A percentile compares a stretch with the other conserved stretches of the same genome.
phyloP scores from a whole-genome alignment of 2,113 vertebrate genomes.

The Sylvietta virens region DNA sequence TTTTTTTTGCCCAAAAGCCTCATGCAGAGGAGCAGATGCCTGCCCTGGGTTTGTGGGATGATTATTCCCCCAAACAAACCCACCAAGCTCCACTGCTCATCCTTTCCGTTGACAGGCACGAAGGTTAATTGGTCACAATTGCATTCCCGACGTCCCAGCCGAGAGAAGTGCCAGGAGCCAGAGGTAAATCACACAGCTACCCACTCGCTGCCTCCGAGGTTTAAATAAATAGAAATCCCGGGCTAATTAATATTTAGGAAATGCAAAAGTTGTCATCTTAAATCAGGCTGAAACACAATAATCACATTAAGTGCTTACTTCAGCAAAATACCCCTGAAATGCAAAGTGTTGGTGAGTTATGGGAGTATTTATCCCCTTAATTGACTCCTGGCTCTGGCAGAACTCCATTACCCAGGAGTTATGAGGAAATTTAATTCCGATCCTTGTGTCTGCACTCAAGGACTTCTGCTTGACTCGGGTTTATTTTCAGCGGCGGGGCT shows the following conservation, averaged over 20 bases:
- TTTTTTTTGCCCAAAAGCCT: background rate
- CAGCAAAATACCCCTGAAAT: conserved; percentile 52
- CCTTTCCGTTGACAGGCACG: conserved; percentile 39
- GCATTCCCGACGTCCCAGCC: conserved; percentile 11
- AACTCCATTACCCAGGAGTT: conserved; percentile 59
- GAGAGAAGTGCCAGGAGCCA: conserved; percentile 61
- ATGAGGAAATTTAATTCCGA: conserved; percentile 60
- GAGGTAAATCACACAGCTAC: conserved; percentile 63
- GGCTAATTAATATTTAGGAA: conserved; percentile 72
- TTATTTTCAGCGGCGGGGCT: background rate
- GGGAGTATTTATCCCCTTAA: conserved; percentile 58
- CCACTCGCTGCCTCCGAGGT: conserved; percentile 42
- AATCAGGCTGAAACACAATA: conserved; percentile 71
- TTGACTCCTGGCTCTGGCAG: conserved; percentile 59
- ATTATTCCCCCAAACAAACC: conserved; percentile 17
- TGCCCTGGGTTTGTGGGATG: background rate
- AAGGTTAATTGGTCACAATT: conserved; percentile 66
- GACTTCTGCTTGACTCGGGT: conserved; percentile 34
- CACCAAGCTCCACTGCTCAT: background rate
- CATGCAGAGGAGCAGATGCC: background rate
- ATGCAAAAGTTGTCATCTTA: conserved; percentile 68
- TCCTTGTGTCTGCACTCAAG: conserved; percentile 55
- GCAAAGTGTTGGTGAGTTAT: conserved; percentile 20
- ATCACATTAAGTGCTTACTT: conserved; percentile 66
- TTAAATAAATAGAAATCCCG: conserved; percentile 52